phyloP scores from a whole-genome alignment of 2,797 vertebrate genomes.

The Anas acuta region DNA sequence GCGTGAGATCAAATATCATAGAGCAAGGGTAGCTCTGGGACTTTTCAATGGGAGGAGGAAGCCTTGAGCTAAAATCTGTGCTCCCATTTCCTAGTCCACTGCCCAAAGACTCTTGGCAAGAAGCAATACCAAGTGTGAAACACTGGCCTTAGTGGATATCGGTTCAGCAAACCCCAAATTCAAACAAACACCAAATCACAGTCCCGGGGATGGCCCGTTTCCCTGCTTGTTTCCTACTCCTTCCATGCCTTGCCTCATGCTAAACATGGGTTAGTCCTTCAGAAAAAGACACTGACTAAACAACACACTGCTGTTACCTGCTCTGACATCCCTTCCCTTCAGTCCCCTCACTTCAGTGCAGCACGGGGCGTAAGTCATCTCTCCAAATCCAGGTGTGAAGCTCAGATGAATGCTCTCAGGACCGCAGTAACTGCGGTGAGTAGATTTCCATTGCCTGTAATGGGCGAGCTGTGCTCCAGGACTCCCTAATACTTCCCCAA shows the following conservation, averaged over 20 bases:
- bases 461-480: background rate
- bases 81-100: background rate
- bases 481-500: background rate
- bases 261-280: background rate
- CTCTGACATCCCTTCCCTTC: background rate
- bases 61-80: background rate
- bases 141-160: background rate
- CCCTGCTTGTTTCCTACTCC: background rate
- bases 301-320: background rate
- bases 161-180: background rate
- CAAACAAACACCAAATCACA: background rate
- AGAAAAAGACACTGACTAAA: background rate
- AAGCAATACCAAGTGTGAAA: background rate
- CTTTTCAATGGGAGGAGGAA: background rate
- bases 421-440: background rate
- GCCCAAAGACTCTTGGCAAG: background rate
- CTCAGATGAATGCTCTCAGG: accelerated
- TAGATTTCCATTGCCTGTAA: background rate
- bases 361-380: background rate
- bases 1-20: background rate
- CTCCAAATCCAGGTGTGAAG: background rate
- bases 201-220: background rate
- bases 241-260: background rate
- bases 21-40: background rate
- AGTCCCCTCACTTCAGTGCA: background rate